Percentiles rank a stretch among this genome's conserved stretches.
These are phyloP conservation scores for Physeter macrocephalus DNA, from an alignment of 2,113 vertebrate genomes.

Conservation along the genomic window DNA sequence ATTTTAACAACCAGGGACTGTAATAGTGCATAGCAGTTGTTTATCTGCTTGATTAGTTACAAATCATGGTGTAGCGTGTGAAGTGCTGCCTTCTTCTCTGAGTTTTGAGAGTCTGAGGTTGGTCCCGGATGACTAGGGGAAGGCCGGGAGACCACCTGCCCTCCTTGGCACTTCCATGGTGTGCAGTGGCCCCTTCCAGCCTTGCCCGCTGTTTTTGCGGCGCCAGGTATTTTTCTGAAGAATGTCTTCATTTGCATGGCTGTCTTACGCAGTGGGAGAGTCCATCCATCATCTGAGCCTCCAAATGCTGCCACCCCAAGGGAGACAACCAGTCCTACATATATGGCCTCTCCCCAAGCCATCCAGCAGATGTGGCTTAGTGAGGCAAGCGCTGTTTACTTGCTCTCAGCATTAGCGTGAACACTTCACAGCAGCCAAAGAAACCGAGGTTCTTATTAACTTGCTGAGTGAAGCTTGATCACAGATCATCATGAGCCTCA, in stretches of 20 bases:
- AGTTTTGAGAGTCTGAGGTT: neutral
- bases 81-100: neutral
- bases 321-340: slow-evolving; percentile 28
- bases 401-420: neutral
- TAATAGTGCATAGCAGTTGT: neutral
- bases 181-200: neutral
- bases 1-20: neutral
- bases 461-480: neutral
- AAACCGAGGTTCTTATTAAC: neutral
- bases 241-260: slow-evolving; percentile 12
- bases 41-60: neutral
- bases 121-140: neutral
- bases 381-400: neutral
- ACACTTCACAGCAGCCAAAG: neutral
- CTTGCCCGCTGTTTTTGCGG: neutral
- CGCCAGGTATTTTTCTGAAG: neutral
- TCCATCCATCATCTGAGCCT: neutral
- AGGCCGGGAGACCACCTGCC: neutral
- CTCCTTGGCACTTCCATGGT: neutral
- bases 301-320: neutral
- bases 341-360: neutral
- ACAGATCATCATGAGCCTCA: neutral
- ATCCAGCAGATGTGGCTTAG: neutral
- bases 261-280: neutral
- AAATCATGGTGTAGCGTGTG: neutral